These are phyloP conservation scores for Oscheius sp. DNA, from an alignment of 2,888 invertebrate species.

Conservation along the genomic window DNA sequence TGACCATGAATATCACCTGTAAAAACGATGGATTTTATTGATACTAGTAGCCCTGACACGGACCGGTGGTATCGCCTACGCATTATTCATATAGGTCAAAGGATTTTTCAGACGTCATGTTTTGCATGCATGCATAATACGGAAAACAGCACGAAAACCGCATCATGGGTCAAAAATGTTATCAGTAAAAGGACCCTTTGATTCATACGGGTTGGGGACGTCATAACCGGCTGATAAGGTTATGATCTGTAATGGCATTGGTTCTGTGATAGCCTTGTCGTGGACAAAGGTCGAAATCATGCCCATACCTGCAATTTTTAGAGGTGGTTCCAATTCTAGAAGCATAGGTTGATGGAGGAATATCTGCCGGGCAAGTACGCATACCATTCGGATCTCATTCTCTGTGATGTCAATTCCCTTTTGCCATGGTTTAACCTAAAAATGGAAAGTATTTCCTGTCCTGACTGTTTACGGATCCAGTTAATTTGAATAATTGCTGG, in stretches of 20 bases:
- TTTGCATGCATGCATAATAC: neutral
- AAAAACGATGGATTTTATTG: neutral
- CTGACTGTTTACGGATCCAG: neutral
- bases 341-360: conserved; percentile 72
- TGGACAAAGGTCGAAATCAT: neutral
- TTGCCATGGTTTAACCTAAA: conserved; percentile 66
- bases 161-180: conserved; percentile 10
- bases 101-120: neutral
- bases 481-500: neutral
- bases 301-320: conserved; percentile 67
- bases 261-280: neutral
- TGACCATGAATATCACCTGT: conserved; percentile 71
- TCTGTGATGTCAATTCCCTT: conserved; percentile 68
- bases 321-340: conserved; percentile 69
- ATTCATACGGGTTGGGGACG: conserved; percentile 24
- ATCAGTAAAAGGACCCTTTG: conserved; percentile 19
- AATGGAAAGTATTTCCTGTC: neutral
- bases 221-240: conserved; percentile 1
- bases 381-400: conserved; percentile 69
- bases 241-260: neutral
- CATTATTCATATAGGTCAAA: neutral
- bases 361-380: conserved; percentile 67
- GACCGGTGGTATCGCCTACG: neutral
- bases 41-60: neutral
- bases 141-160: too few species aligned